Evolutionary conservation across 2,888 invertebrate species (phyloP).

Genomic region (Aporophyla lueneburgensis): DNA sequence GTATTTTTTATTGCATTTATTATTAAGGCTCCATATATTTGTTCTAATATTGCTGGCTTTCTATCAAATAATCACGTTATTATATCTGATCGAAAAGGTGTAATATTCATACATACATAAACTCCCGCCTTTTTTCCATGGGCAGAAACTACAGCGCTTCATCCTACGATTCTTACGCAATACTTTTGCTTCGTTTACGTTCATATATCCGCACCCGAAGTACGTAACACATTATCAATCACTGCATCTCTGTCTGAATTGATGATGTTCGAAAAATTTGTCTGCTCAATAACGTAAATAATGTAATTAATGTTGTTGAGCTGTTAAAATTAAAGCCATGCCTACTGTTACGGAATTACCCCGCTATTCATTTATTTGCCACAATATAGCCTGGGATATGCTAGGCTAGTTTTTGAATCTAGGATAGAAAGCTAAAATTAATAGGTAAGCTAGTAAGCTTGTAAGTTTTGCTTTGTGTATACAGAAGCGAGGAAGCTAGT

Average conservation of each 20-base stretch:
- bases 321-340: too few species aligned
- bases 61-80: neutral
- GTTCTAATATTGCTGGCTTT: neutral
- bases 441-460: neutral
- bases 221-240: too few species aligned
- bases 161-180: neutral
- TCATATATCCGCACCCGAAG: too few species aligned
- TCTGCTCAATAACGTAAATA: too few species aligned
- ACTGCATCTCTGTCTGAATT: too few species aligned
- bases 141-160: too few species aligned
- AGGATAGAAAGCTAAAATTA: neutral
- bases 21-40: neutral
- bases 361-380: too few species aligned
- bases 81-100: neutral
- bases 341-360: too few species aligned
- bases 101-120: neutral
- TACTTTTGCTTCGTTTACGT: neutral
- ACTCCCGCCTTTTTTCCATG: neutral
- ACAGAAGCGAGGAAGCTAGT: neutral
- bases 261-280: too few species aligned
- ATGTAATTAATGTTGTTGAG: too few species aligned
- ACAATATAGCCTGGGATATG: neutral
- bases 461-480: neutral
- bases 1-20: slow-evolving; percentile 12
- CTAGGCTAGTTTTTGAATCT: neutral